Conservation (phyloP, 2,888 invertebrate genomes). For the Scaptomyza reducta region DNA sequence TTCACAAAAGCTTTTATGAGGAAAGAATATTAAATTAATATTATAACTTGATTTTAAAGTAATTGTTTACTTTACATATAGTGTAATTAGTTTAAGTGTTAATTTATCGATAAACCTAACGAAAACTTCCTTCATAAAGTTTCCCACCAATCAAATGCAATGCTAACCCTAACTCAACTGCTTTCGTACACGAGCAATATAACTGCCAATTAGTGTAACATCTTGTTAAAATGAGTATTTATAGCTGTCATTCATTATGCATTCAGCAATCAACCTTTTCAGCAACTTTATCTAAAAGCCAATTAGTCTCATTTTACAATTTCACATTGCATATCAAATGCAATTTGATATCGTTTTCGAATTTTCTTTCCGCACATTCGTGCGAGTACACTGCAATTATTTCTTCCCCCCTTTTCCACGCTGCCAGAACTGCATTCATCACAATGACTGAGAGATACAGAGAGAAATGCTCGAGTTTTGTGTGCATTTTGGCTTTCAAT, state of each 20-base stretch:
- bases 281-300: slow-evolving; percentile 2
- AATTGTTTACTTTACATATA: no score
- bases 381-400: slow-evolving; percentile 2
- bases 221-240: neutral
- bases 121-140: no score
- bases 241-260: neutral
- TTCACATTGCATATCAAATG: slow-evolving; percentile 6
- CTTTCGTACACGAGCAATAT: neutral
- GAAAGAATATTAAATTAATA: no score
- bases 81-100: no score
- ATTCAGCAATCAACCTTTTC: neutral
- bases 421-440: neutral
- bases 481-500: slow-evolving; percentile 14
- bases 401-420: neutral
- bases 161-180: no score
- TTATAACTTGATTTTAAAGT: no score
- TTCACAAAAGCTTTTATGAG: no score
- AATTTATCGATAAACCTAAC: no score
- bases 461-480: slow-evolving; percentile 2
- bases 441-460: neutral
- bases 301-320: slow-evolving; percentile 17
- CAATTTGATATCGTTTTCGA: slow-evolving; percentile 13
- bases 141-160: neutral
- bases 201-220: neutral
- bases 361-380: slow-evolving; percentile 3